Percentiles rank a stretch among this genome's conserved stretches.
phyloP scores from a whole-genome alignment of 2,797 vertebrate species.

The Chrosomus eos region DNA sequence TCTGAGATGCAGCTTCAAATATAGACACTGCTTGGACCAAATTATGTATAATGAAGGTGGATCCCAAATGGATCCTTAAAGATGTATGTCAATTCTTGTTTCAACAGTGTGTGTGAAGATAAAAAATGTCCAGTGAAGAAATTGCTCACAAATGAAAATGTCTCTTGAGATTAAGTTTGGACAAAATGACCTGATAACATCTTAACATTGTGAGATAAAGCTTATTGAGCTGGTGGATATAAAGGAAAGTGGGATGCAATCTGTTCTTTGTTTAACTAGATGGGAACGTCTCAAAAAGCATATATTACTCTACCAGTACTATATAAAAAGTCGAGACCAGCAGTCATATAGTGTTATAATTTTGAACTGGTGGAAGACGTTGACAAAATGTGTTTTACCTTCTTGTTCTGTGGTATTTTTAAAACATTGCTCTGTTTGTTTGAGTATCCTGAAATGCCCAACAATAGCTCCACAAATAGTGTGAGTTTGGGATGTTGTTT shows the following conservation, averaged over 20 bases:
- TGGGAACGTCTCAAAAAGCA: background rate
- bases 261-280: slow-evolving; percentile 10
- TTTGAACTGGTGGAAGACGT: background rate
- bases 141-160: slow-evolving; percentile 14
- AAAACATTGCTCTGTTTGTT: background rate
- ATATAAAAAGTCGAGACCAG: slow-evolving; percentile 6
- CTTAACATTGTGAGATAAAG: slow-evolving; percentile 12
- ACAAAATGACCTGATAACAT: slow-evolving; percentile 19
- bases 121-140: slow-evolving; percentile 10
- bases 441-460: background rate
- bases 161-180: slow-evolving; percentile 10
- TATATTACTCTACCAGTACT: background rate
- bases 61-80: background rate
- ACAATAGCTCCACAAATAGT: background rate
- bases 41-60: background rate
- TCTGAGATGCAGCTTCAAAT: background rate
- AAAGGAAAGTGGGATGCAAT: slow-evolving; percentile 27
- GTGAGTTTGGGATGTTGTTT: background rate
- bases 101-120: background rate
- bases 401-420: background rate
- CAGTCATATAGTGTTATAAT: background rate
- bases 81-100: background rate
- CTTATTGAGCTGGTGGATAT: background rate
- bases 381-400: too few species aligned
- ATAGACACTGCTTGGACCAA: background rate